Conservation (phyloP, 2,113 vertebrate genomes). For the Anser cygnoides region DNA sequence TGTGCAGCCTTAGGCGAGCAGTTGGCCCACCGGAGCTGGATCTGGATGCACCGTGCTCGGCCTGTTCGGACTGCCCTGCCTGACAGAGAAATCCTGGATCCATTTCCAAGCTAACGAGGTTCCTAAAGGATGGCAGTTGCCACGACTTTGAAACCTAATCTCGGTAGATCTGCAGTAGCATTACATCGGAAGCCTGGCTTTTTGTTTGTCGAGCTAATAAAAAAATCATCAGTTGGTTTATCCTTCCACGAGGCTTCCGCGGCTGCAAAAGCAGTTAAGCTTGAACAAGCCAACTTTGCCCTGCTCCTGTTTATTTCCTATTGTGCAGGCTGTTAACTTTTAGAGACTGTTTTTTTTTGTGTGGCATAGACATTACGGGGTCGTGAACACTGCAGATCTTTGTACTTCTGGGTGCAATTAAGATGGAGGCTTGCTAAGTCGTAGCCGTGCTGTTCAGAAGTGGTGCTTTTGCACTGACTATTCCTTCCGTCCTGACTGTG, state of each 20-base stretch:
- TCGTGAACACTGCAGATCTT: background rate
- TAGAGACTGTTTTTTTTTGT: background rate
- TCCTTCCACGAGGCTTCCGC: background rate
- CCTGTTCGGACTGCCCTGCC: conserved; percentile 30
- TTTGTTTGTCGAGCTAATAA: conserved; percentile 50
- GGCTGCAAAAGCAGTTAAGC: conserved; percentile 53
- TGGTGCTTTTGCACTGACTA: background rate
- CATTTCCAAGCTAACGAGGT: conserved; percentile 4
- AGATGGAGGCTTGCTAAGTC: background rate
- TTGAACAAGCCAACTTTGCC: background rate
- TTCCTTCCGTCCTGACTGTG: conserved; percentile 6
- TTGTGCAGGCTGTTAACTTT: conserved; percentile 49
- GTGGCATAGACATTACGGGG: background rate
- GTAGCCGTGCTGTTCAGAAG: conserved; percentile 17
- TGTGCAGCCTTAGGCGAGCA: background rate
- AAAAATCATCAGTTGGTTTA: conserved; percentile 50
- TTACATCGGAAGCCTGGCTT: background rate
- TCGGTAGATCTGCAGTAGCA: background rate
- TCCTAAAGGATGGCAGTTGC: background rate
- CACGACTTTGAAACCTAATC: conserved; percentile 45
- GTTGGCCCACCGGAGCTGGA: background rate
- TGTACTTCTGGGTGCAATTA: conserved; percentile 45
- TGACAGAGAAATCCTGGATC: background rate
- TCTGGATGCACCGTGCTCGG: background rate
- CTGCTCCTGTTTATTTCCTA: conserved; percentile 26